phyloP scores from a whole-genome alignment of 2,888 invertebrate genomes.

The Fragum sueziense region DNA sequence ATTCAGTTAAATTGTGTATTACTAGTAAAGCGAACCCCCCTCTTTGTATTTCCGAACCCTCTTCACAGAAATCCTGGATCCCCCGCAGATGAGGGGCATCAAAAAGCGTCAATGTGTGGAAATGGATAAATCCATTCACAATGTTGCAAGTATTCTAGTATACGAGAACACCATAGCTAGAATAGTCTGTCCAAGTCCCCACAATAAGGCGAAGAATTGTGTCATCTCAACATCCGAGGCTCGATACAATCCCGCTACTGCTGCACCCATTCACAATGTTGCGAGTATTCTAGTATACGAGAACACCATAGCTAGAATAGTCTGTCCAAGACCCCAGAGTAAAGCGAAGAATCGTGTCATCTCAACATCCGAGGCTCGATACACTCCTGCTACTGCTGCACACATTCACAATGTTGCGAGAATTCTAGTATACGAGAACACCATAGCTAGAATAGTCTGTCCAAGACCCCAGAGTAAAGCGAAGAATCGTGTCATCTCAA shows the following conservation, averaged over 20 bases:
- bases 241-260: constrained; percentile 95
- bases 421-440: constrained; percentile 95
- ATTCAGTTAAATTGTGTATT: too few relatives aligned
- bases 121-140: too few relatives aligned
- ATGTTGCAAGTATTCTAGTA: constrained; percentile 95
- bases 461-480: constrained; percentile 97
- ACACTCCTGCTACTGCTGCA: constrained; percentile 96
- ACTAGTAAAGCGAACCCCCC: too few relatives aligned
- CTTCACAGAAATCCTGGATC: too few relatives aligned
- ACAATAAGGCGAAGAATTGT: constrained; percentile 94
- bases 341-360: constrained; percentile 96
- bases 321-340: constrained; percentile 97
- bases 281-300: constrained; percentile 96
- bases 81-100: too few relatives aligned
- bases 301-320: constrained; percentile 92
- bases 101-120: too few relatives aligned
- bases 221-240: constrained; percentile 95
- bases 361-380: constrained; percentile 92
- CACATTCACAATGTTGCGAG: constrained; percentile 95
- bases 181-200: constrained; percentile 97
- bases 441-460: constrained; percentile 93
- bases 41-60: too few relatives aligned
- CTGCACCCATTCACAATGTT: constrained; percentile 95
- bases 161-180: constrained; percentile 95
- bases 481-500: constrained; percentile 94